Conservation (phyloP, 2,797 vertebrate genomes). For the Pogonophryne albipinna region DNA sequence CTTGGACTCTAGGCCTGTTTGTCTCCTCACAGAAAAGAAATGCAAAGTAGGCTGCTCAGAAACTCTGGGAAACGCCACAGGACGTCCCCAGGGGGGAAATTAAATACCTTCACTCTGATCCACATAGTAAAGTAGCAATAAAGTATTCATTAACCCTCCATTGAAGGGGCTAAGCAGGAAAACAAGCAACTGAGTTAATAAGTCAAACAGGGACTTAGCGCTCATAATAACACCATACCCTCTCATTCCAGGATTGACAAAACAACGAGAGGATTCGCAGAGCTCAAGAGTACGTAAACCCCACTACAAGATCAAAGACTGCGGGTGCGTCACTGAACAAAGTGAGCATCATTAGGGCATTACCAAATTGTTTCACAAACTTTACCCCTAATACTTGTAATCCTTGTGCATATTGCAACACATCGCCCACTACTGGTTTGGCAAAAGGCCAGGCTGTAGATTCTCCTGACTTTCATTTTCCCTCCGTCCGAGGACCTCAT, state of each 20-base stretch:
- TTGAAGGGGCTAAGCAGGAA: constrained; percentile 76
- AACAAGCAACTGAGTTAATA: constrained; percentile 79
- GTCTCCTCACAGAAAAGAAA: constrained; percentile 84
- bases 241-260: constrained; percentile 69
- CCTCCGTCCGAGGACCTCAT: constrained; percentile 62
- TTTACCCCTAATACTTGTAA: constrained; percentile 56
- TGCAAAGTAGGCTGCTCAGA: constrained; percentile 81
- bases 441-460: constrained; percentile 47
- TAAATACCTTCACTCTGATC: constrained; percentile 80
- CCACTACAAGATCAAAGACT: constrained; percentile 51
- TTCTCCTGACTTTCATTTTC: constrained; percentile 59
- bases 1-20: constrained; percentile 77
- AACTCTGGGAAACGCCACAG: constrained; percentile 86
- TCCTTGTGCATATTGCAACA: constrained; percentile 57
- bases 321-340: constrained; percentile 44
- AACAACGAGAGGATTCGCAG: constrained; percentile 68
- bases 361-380: constrained; percentile 61
- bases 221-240: constrained; percentile 45
- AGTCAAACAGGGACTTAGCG: constrained; percentile 78
- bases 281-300: constrained; percentile 49
- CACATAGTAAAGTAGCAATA: constrained; percentile 82
- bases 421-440: constrained; percentile 51
- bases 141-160: constrained; percentile 84
- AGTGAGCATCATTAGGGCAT: constrained; percentile 53
- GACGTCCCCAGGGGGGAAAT: constrained; percentile 76